A percentile compares a stretch with the other conserved stretches of the same genome.
phyloP scores from a whole-genome alignment of 53 echinoderm and acorn worm species.

The Glandiceps talaboti region DNA sequence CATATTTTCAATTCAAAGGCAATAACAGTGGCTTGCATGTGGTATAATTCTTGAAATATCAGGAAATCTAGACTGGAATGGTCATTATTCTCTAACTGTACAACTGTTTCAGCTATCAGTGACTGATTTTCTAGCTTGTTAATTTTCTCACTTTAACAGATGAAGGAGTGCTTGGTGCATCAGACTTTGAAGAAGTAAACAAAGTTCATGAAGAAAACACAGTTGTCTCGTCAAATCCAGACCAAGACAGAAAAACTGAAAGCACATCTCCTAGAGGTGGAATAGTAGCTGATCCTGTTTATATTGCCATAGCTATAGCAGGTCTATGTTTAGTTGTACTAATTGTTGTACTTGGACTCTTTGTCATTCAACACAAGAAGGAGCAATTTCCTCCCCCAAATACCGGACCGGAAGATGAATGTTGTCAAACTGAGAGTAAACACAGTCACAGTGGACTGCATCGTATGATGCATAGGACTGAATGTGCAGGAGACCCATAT shows the following conservation, averaged over 20 bases:
- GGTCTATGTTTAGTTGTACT: background rate
- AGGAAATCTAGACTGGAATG: too few species aligned
- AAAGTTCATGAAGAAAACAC: background rate
- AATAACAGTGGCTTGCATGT: too few species aligned
- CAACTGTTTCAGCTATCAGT: too few species aligned
- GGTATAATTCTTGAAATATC: too few species aligned
- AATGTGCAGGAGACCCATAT: conserved; percentile 23
- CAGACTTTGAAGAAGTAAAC: background rate
- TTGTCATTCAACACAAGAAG: background rate
- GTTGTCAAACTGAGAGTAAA: background rate
- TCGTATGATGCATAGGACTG: background rate
- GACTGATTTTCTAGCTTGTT: too few species aligned
- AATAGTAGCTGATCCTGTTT: background rate
- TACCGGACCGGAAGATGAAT: background rate
- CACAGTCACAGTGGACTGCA: background rate
- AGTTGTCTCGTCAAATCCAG: too few species aligned
- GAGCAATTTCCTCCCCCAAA: background rate
- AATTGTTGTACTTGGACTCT: background rate
- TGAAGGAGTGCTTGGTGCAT: background rate
- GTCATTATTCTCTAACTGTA: too few species aligned
- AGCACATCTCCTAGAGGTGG: background rate
- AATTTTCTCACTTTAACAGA: too few species aligned
- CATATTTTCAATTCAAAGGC: too few species aligned
- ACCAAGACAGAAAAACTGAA: too few species aligned
- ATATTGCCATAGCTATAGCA: background rate